phyloP scores from a whole-genome alignment of 2,888 invertebrate genomes.

The Spatulosminthurus flaviceps region DNA sequence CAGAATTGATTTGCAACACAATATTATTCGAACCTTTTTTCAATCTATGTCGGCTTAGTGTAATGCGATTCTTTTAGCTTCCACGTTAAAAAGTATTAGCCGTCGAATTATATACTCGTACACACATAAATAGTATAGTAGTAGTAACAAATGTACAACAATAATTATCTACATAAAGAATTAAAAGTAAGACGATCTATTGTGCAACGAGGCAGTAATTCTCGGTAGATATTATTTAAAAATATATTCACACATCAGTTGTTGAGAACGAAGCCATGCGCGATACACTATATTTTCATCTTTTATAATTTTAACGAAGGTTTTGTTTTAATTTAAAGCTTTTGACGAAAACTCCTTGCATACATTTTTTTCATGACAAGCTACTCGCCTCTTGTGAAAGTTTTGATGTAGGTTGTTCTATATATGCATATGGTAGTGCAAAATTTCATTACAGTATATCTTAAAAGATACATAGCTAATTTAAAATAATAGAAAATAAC shows the following conservation, averaged over 20 bases:
- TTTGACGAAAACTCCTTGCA: not conserved
- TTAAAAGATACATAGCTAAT: not conserved
- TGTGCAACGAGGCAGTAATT: conserved; percentile 23
- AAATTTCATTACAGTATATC: not conserved
- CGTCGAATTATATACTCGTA: not conserved
- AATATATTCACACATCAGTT: conserved; percentile 23
- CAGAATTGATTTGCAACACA: not conserved
- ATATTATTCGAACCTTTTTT: not conserved
- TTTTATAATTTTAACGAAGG: not conserved
- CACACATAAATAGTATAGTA: conserved; percentile 6
- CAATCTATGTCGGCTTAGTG: not conserved
- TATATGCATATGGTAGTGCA: conserved; percentile 6
- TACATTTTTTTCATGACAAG: conserved; percentile 13
- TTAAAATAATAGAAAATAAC: not conserved
- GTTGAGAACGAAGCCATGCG: conserved; percentile 18
- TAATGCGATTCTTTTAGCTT: not conserved
- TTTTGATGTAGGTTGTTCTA: not conserved
- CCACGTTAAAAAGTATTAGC: not conserved
- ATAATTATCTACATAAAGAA: not conserved
- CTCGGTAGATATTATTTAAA: not conserved
- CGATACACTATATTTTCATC: not conserved
- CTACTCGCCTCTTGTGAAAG: not conserved
- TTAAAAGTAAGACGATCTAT: not conserved
- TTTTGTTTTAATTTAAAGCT: conserved; percentile 16
- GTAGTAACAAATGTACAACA: conserved; percentile 8